Percentiles rank a stretch among this genome's conserved stretches.
These are phyloP conservation scores for Brachionus plicatilis DNA, from an alignment of 1,140 invertebrate species.

Conservation along the genomic window DNA sequence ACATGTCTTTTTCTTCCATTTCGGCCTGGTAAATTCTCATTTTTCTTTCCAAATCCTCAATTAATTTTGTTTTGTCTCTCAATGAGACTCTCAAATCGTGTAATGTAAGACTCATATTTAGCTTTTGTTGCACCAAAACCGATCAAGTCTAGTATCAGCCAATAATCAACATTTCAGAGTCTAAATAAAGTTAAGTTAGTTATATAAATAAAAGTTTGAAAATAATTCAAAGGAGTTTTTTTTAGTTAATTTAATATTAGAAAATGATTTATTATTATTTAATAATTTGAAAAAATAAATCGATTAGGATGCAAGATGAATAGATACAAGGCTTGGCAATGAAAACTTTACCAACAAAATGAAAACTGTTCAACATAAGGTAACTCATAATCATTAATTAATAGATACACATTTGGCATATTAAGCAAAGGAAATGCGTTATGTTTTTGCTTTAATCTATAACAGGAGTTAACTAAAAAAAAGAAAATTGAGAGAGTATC, in stretches of 20 bases:
- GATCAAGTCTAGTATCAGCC: neutral
- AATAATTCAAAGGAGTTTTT: neutral
- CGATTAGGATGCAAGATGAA: neutral
- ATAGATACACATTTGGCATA: conserved; percentile 24
- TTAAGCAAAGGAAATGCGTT: neutral
- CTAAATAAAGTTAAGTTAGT: neutral
- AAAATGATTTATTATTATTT: neutral
- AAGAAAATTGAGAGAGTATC: neutral
- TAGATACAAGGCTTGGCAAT: neutral
- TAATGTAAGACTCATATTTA: conserved; percentile 4
- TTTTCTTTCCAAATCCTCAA: conserved; percentile 31
- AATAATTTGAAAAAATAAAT: neutral
- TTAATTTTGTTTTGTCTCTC: neutral
- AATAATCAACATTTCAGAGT: neutral
- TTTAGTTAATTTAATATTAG: neutral
- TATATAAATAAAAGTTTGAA: neutral
- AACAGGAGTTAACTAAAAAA: neutral
- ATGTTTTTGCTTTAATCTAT: neutral
- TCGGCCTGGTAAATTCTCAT: neutral
- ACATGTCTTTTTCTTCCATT: neutral
- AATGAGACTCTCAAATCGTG: conserved; percentile 33
- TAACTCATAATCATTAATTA: conserved; percentile 6
- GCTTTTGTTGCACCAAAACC: neutral
- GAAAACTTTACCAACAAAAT: neutral
- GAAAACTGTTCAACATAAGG: conserved; percentile 17